Evolutionary conservation across 2,888 invertebrate species (phyloP).

Genomic region (Agrotis clavis): DNA sequence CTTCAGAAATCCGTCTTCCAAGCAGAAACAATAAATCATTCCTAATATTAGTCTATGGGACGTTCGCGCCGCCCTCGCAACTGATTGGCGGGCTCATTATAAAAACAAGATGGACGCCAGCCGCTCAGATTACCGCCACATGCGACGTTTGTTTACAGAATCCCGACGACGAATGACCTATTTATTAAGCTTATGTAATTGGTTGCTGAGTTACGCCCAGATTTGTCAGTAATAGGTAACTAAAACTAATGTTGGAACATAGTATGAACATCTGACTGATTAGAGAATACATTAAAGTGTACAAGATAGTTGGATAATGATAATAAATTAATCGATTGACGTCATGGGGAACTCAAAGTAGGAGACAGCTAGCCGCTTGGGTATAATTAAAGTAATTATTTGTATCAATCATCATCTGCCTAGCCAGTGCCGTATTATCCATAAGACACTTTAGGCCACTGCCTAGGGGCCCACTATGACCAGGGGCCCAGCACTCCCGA

Average conservation of each 20-base stretch:
- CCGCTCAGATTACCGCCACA: constrained; percentile 79
- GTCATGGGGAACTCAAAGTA: constrained; percentile 28
- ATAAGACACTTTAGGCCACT: too few species aligned
- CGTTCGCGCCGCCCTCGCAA: constrained; percentile 79
- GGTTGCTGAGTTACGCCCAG: constrained; percentile 54
- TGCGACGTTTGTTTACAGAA: constrained; percentile 62
- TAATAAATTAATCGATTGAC: constrained; percentile 16
- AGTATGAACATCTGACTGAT: too few species aligned
- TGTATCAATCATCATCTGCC: too few species aligned
- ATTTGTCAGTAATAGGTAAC: constrained; percentile 13
- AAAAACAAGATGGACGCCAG: constrained; percentile 85
- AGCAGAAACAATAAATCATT: constrained; percentile 56
- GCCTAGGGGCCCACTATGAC: too few species aligned
- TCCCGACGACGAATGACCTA: constrained; percentile 76
- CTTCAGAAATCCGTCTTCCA: constrained; percentile 6
- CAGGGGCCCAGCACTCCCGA: too few species aligned
- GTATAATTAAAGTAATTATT: too few species aligned
- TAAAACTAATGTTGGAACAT: neutral
- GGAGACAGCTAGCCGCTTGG: too few species aligned
- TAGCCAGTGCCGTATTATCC: too few species aligned
- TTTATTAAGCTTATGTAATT: constrained; percentile 63
- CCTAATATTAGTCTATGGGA: constrained; percentile 49
- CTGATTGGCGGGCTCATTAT: constrained; percentile 79
- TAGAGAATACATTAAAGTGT: too few species aligned
- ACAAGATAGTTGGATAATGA: too few species aligned